Conservation (phyloP, 1,140 invertebrate species). For the Neomicropteryx cornuta region DNA sequence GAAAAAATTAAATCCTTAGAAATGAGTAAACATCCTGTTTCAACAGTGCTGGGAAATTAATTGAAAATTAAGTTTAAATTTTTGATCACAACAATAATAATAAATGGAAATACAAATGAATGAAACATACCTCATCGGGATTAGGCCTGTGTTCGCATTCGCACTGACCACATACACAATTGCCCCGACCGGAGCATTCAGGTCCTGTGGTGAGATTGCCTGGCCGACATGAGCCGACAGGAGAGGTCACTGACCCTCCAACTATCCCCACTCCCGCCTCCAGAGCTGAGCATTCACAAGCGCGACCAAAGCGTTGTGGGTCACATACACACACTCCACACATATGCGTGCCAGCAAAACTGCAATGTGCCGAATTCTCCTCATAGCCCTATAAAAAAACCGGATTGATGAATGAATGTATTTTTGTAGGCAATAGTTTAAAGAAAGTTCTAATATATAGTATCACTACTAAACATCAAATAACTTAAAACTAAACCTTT, state of each 20-base stretch:
- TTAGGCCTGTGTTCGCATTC: conserved; percentile 51
- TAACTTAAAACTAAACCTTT: not conserved
- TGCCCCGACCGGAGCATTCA: conserved; percentile 65
- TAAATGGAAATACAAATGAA: no score
- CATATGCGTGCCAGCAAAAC: conserved; percentile 53
- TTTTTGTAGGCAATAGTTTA: conserved; percentile 1
- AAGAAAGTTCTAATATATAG: not conserved
- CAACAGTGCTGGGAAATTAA: no score
- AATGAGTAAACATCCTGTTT: not conserved
- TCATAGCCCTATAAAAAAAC: conserved; percentile 17
- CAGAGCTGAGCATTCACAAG: conserved; percentile 72
- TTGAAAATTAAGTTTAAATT: no score
- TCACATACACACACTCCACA: conserved; percentile 87
- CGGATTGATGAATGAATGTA: no score
- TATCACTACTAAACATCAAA: not conserved
- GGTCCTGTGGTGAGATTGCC: conserved; percentile 56
- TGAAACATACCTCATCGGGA: conserved; percentile 42
- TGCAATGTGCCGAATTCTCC: conserved; percentile 47
- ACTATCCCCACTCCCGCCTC: no score
- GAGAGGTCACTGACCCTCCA: conserved; percentile 30
- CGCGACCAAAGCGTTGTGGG: conserved; percentile 64
- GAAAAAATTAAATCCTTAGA: not conserved
- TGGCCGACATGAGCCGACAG: conserved; percentile 55
- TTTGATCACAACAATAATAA: no score
- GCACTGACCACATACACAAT: conserved; percentile 73